phyloP scores from a whole-genome alignment of 2,797 vertebrate species.

The Rhynchotus rufescens region DNA sequence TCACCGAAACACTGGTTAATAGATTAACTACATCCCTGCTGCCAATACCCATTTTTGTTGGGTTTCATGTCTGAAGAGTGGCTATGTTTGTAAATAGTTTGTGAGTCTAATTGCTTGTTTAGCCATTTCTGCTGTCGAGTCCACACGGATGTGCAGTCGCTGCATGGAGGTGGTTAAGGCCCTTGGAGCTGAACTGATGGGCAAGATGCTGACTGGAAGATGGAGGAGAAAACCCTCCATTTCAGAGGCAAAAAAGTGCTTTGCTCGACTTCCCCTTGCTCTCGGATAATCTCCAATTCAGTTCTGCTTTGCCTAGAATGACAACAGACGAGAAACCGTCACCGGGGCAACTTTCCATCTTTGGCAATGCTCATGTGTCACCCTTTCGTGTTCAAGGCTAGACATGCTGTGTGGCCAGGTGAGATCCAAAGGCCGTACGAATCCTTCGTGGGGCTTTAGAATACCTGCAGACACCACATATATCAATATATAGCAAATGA shows the following conservation, averaged over 20 bases:
- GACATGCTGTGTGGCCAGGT: accelerated
- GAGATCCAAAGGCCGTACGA: background rate
- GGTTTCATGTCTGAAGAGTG: background rate
- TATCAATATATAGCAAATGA: background rate
- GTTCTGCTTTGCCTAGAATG: background rate
- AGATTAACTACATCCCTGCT: slow-evolving; percentile 13
- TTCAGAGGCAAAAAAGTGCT: background rate
- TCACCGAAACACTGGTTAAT: slow-evolving; percentile 23
- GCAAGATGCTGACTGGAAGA: background rate
- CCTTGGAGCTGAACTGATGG: background rate
- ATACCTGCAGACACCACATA: background rate
- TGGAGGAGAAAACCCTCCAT: background rate
- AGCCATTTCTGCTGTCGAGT: slow-evolving; percentile 12
- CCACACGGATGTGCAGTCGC: background rate
- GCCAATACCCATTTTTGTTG: slow-evolving; percentile 16
- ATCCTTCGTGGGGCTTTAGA: background rate
- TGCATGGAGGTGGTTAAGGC: background rate
- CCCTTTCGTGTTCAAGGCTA: background rate
- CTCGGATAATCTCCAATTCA: background rate
- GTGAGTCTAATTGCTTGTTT: background rate
- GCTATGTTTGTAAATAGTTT: slow-evolving; percentile 10
- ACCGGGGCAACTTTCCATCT: background rate
- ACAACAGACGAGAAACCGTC: accelerated
- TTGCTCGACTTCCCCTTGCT: accelerated
- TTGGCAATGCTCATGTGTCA: accelerated